Evolutionary conservation across 2,888 invertebrate genomes (phyloP).

Genomic region (Trissolcus brochymenae): DNA sequence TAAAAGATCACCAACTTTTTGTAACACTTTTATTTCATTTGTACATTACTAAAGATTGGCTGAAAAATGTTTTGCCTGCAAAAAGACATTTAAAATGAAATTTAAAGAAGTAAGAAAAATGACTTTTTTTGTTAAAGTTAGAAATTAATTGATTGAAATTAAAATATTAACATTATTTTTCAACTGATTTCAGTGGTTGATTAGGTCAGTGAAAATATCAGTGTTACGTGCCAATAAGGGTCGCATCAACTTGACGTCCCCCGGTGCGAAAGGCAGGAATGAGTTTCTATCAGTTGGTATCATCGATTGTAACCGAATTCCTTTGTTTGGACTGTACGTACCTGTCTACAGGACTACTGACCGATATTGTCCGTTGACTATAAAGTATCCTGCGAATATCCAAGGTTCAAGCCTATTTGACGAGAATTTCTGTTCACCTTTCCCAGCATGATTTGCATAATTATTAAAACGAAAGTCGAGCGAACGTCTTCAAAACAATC

Average conservation of each 20-base stretch:
- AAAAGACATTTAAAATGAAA: no score
- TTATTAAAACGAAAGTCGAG: conserved; percentile 10
- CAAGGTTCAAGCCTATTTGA: not conserved
- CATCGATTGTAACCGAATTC: conserved; percentile 28
- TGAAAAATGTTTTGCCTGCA: no score
- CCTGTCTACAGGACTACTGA: conserved; percentile 30
- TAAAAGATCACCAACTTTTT: no score
- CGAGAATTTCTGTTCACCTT: conserved; percentile 11
- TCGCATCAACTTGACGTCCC: conserved; percentile 21
- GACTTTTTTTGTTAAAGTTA: no score
- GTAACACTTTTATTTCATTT: no score
- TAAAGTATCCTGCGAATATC: conserved; percentile 17
- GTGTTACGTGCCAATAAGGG: conserved; percentile 31
- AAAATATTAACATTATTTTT: not conserved
- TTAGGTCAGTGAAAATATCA: conserved; percentile 4
- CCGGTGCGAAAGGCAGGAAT: conserved; percentile 16
- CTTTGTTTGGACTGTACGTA: conserved; percentile 22
- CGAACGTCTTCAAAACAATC: no score
- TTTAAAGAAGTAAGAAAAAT: not conserved
- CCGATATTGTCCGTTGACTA: conserved; percentile 18
- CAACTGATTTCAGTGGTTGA: not conserved
- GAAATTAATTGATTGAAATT: no score
- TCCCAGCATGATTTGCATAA: conserved; percentile 13
- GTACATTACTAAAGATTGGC: no score
- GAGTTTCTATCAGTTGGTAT: conserved; percentile 25